Percentiles rank a stretch among this genome's conserved stretches.
phyloP scores from a whole-genome alignment of 2,113 vertebrate species.

The Petromus typicus region DNA sequence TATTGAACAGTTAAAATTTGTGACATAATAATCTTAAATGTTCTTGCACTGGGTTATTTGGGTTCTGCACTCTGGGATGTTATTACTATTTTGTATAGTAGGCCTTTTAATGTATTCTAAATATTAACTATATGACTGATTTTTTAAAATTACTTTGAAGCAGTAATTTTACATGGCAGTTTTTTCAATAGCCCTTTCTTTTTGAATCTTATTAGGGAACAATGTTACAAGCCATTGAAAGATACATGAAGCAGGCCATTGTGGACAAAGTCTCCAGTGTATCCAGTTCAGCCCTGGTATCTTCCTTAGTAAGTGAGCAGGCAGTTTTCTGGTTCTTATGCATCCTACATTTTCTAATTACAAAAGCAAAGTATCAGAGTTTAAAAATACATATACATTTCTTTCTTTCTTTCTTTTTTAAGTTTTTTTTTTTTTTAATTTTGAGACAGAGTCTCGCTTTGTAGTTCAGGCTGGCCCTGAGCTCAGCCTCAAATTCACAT shows the following conservation, averaged over 20 bases:
- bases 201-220: slow-evolving; percentile 90
- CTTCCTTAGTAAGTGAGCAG: slow-evolving; percentile 92
- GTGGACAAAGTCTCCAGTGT: slow-evolving; percentile 98
- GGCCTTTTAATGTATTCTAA: slow-evolving; percentile 24
- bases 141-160: slow-evolving; percentile 57
- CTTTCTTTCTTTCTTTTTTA: no score
- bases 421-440: no score
- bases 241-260: slow-evolving; percentile 99
- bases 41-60: background rate
- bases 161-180: background rate
- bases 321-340: background rate
- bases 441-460: no score
- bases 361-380: background rate
- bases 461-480: no score
- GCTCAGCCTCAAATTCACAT: no score
- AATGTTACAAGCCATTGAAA: slow-evolving; percentile 98
- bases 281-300: slow-evolving; percentile 97
- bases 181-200: slow-evolving; percentile 54
- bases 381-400: background rate
- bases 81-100: background rate
- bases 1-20: background rate
- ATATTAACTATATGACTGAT: background rate
- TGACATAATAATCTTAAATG: background rate
- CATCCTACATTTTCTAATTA: background rate
- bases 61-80: background rate